These are phyloP conservation scores for Chaetorhynchus papuensis DNA, from an alignment of 2,113 vertebrate species.

Conservation along the genomic window DNA sequence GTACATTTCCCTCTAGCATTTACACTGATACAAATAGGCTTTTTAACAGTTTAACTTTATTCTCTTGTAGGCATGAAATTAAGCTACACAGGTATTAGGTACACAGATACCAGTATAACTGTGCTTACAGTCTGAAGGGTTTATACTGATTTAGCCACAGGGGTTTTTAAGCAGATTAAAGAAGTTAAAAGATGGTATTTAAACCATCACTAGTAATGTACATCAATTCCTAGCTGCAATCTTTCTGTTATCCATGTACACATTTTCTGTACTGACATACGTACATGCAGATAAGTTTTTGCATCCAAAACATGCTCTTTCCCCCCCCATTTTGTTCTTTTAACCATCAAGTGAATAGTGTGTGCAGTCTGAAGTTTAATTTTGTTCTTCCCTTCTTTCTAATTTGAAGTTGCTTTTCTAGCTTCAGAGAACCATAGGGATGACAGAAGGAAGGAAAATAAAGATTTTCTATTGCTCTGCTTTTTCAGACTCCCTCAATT, in stretches of 20 bases:
- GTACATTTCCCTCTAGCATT: background rate
- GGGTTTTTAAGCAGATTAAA: slow-evolving; percentile 33
- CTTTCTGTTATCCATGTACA: background rate
- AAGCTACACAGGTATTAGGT: slow-evolving; percentile 47
- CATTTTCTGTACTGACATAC: background rate
- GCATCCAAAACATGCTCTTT: background rate
- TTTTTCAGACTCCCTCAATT: background rate
- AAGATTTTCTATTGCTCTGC: background rate
- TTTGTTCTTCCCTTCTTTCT: background rate
- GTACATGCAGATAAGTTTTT: background rate
- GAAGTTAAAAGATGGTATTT: slow-evolving; percentile 14
- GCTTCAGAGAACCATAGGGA: background rate
- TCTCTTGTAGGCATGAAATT: slow-evolving; percentile 53
- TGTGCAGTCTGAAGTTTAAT: background rate
- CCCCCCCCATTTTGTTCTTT: background rate
- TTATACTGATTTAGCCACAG: slow-evolving; percentile 43
- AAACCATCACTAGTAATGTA: background rate
- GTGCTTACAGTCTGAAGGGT: slow-evolving; percentile 19
- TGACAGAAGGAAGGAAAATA: background rate
- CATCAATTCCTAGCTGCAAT: background rate
- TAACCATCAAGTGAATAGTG: background rate
- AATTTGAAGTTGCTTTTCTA: background rate
- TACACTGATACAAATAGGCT: background rate
- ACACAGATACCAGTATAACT: background rate
- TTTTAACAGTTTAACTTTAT: slow-evolving; percentile 10